Conservation (phyloP, 2,113 vertebrate species). For the Patagioenas fasciata region DNA sequence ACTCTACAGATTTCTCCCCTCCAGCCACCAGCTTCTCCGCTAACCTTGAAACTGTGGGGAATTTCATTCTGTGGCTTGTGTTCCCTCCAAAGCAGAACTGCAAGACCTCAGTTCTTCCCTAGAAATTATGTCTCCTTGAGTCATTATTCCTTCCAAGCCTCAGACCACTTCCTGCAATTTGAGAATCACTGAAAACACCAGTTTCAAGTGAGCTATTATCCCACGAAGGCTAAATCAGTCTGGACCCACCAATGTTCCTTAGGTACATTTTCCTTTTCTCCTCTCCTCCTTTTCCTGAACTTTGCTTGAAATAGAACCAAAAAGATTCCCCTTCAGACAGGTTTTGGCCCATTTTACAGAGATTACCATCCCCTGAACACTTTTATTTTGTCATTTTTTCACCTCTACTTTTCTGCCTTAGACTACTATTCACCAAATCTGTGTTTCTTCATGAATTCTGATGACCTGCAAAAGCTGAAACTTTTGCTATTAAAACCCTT, state of each 20-base stretch:
- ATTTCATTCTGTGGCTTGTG: slow-evolving; percentile 25
- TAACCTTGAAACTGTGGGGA: background rate
- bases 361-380: background rate
- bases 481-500: background rate
- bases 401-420: background rate
- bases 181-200: slow-evolving; percentile 4
- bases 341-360: background rate
- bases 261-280: background rate
- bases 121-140: slow-evolving; percentile 16
- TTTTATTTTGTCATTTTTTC: background rate
- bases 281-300: background rate
- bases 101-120: background rate
- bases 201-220: slow-evolving; percentile 19
- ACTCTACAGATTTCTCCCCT: background rate
- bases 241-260: background rate
- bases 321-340: background rate
- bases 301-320: background rate
- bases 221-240: background rate
- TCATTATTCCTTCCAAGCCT: background rate
- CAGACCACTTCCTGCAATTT: slow-evolving; percentile 48
- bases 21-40: background rate
- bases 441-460: slow-evolving; percentile 8
- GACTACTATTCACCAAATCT: slow-evolving; percentile 6
- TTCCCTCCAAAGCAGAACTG: background rate
- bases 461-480: slow-evolving; percentile 15